A percentile compares a stretch with the other conserved stretches of the same genome.
phyloP scores from a whole-genome alignment of 2,888 invertebrate species.

The Euclidia mi region DNA sequence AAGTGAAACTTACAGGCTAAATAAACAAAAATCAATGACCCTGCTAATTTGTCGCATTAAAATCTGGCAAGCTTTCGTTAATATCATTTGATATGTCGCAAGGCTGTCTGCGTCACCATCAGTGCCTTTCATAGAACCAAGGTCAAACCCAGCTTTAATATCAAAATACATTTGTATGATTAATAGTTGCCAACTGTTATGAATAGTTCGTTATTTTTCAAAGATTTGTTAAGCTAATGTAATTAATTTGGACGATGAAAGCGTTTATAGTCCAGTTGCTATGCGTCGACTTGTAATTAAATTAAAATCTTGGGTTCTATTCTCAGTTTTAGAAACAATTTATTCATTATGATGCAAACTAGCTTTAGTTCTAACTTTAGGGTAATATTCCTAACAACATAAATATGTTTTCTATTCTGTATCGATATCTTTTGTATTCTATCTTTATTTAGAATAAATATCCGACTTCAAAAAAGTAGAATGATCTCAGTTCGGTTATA shows the following conservation, averaged over 20 bases:
- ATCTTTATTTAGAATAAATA: too few species aligned
- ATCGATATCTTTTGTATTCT: too few species aligned
- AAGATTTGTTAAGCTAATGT: conserved; percentile 31
- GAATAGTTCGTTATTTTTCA: conserved; percentile 30
- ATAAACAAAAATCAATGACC: too few species aligned
- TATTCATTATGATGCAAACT: too few species aligned
- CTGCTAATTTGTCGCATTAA: neutral
- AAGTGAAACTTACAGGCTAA: too few species aligned
- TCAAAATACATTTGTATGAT: conserved; percentile 42
- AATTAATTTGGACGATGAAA: conserved; percentile 26
- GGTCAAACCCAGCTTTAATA: conserved; percentile 11
- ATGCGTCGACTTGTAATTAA: neutral
- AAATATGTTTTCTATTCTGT: too few species aligned
- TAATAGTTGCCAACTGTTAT: conserved; percentile 28
- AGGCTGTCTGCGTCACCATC: neutral
- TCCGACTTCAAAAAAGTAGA: too few species aligned
- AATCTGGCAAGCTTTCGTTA: neutral
- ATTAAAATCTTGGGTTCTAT: neutral
- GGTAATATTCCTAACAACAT: too few species aligned
- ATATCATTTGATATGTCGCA: conserved; percentile 2
- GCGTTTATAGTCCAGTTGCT: too few species aligned
- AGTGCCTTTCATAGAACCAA: neutral
- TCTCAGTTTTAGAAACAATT: too few species aligned
- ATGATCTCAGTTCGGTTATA: too few species aligned
- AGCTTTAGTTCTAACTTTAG: too few species aligned